A percentile compares a stretch with the other conserved stretches of the same genome.
Conservation (phyloP, 2,113 vertebrate species). For the Bambusicola thoracicus region DNA sequence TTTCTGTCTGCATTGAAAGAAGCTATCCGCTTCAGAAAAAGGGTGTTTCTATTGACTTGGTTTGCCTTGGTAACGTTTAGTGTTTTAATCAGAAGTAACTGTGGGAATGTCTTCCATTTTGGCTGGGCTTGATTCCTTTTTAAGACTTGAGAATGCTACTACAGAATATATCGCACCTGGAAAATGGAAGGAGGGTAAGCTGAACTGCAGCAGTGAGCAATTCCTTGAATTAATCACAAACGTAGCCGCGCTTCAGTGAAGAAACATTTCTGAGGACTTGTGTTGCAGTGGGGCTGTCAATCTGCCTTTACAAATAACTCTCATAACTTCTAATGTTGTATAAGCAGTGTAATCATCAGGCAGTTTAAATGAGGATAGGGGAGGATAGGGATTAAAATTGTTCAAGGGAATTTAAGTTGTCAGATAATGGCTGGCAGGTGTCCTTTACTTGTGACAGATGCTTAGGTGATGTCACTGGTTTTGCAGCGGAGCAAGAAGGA, state of each 20-base stretch:
- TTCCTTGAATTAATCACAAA: background rate
- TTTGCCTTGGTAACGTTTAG: background rate
- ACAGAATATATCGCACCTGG: accelerated
- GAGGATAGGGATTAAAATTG: slow-evolving; percentile 5
- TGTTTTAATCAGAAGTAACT: background rate
- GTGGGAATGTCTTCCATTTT: background rate
- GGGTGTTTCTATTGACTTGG: background rate
- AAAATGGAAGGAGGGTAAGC: background rate
- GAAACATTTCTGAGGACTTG: background rate
- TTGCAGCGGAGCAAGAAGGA: background rate
- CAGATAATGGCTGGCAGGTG: slow-evolving; percentile 27
- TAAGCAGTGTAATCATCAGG: background rate
- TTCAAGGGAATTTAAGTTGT: background rate
- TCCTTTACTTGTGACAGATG: slow-evolving; percentile 25
- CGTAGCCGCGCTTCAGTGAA: background rate
- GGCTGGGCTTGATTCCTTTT: background rate
- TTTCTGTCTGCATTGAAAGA: background rate
- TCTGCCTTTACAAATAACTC: background rate
- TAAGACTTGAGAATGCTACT: background rate
- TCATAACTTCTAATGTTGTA: background rate
- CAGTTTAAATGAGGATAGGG: slow-evolving; percentile 20
- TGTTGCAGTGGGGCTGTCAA: background rate
- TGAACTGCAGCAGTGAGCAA: background rate
- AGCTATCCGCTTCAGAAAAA: background rate
- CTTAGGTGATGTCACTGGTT: slow-evolving; percentile 5